These are phyloP conservation scores for Melanerpes aurifrons DNA, from an alignment of 2,113 vertebrate species.

Conservation along the genomic window DNA sequence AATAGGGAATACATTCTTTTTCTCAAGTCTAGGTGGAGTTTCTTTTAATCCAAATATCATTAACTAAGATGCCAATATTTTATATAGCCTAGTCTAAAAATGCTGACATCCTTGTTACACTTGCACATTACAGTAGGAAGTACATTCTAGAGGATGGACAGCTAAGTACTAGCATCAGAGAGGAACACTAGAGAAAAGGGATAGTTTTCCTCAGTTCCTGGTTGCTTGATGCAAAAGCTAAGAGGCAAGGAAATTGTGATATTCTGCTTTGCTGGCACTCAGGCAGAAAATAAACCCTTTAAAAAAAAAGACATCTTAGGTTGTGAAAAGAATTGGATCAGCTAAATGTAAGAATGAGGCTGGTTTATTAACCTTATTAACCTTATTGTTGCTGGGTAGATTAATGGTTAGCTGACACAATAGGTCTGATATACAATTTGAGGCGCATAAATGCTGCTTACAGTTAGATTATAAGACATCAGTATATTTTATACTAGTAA, in stretches of 20 bases:
- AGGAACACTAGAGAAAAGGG: not conserved
- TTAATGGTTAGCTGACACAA: not conserved
- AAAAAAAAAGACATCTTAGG: not conserved
- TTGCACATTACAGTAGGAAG: not conserved
- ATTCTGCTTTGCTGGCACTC: not conserved
- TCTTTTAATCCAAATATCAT: not conserved
- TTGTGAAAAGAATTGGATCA: not conserved
- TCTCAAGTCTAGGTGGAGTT: not conserved
- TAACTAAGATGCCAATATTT: not conserved
- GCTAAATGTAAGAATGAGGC: not conserved
- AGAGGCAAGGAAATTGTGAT: not conserved
- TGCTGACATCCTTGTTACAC: not conserved
- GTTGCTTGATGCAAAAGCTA: not conserved
- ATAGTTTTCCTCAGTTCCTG: not conserved
- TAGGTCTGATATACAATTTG: not conserved
- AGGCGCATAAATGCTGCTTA: not conserved
- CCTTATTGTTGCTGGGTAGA: not conserved
- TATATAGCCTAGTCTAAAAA: not conserved
- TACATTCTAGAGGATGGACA: not conserved
- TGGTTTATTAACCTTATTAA: not conserved
- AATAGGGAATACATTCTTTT: not conserved
- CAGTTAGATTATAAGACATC: not conserved
- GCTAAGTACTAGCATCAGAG: not conserved
- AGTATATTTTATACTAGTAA: not conserved
- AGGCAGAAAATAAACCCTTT: not conserved